phyloP scores from a whole-genome alignment of 2,113 vertebrate genomes.

The Brevimyrus niger region DNA sequence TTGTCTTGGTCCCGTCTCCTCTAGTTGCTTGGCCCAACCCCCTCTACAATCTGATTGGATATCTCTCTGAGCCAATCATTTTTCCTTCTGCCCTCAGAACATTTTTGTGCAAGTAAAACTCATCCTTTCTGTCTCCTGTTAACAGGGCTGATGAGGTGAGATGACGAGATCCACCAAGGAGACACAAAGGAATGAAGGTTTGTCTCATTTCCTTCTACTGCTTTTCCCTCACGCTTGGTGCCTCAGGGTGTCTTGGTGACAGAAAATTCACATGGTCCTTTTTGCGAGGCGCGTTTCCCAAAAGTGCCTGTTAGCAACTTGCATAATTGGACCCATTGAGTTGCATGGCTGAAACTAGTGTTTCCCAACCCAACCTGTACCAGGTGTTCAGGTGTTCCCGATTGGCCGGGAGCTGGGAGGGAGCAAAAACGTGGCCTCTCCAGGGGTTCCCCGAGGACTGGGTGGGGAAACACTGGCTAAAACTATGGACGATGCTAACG shows the following conservation, averaged over 20 bases:
- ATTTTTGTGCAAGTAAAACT: too few species aligned
- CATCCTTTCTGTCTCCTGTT: not conserved
- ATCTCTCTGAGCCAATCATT: too few species aligned
- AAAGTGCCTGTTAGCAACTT: not conserved
- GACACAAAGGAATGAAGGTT: not conserved
- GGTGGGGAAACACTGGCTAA: too few species aligned
- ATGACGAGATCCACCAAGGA: not conserved
- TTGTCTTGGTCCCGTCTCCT: not conserved
- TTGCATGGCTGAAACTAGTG: not conserved
- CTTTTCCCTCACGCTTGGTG: not conserved
- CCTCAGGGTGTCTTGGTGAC: not conserved
- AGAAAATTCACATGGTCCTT: not conserved
- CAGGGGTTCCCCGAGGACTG: too few species aligned
- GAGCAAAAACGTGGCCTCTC: too few species aligned
- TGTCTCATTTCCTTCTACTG: not conserved
- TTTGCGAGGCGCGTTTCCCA: not conserved
- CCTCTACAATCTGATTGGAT: too few species aligned
- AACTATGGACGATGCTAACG: too few species aligned
- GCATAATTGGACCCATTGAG: not conserved
- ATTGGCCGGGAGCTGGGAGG: too few species aligned
- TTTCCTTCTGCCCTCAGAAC: too few species aligned
- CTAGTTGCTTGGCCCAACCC: too few species aligned
- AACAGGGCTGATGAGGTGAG: not conserved
- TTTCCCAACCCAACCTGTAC: too few species aligned
- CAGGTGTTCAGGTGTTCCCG: too few species aligned